These are phyloP conservation scores for Drosophila novamexicana DNA, from an alignment of 1,140 invertebrate species.

Conservation along the genomic window DNA sequence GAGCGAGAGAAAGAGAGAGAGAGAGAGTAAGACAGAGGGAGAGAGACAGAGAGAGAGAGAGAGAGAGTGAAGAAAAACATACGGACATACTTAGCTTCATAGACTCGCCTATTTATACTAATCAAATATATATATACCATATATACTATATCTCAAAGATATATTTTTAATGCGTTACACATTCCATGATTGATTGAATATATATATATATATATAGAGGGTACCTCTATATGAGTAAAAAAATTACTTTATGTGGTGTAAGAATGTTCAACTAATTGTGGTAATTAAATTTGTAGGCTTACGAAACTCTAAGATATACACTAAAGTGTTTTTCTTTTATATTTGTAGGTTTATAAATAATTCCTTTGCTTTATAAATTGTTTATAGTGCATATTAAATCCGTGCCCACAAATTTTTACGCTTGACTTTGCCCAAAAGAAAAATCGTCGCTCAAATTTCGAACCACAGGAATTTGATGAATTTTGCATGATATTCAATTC, in stretches of 20 bases:
- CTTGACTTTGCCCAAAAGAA: not conserved
- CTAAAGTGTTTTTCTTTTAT: not conserved
- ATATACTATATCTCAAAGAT: no score
- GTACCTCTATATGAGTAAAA: not conserved
- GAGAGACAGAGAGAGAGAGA: no score
- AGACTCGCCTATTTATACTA: no score
- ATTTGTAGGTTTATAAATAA: no score
- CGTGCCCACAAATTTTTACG: not conserved
- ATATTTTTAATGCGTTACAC: no score
- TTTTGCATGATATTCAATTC: constrained; percentile 63
- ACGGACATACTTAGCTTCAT: no score
- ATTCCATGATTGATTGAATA: no score
- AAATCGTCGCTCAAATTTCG: constrained; percentile 42
- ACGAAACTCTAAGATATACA: not conserved
- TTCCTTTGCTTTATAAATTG: not conserved
- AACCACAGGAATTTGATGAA: constrained; percentile 63
- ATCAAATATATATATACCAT: no score
- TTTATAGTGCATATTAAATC: not conserved
- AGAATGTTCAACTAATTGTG: constrained; percentile 12
- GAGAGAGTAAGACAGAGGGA: no score
- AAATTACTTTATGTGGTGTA: not conserved
- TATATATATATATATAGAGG: no score
- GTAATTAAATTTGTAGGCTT: not conserved
- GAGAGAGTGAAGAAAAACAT: no score
- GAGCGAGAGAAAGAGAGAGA: no score